These are phyloP conservation scores for Motacilla tschutschensis DNA, from an alignment of 2,113 vertebrate species.

Conservation along the genomic window DNA sequence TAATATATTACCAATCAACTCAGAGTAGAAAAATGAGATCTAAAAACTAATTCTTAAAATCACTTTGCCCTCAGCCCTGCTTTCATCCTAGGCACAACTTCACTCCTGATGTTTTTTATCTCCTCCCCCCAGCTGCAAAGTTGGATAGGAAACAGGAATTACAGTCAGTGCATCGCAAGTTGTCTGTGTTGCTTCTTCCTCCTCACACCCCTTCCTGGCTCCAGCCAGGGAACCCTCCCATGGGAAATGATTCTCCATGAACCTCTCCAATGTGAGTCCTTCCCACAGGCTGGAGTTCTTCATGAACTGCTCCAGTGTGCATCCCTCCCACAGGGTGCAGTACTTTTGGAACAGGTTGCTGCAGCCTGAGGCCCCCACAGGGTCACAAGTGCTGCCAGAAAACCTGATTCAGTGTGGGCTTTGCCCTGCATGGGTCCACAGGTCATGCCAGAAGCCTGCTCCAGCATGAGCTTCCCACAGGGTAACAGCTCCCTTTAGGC, in stretches of 20 bases:
- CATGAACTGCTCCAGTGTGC: neutral
- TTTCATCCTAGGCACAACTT: neutral
- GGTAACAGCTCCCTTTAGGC: neutral
- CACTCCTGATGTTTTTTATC: neutral
- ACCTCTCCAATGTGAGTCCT: neutral
- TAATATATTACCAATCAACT: neutral
- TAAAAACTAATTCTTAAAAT: neutral
- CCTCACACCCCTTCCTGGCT: neutral
- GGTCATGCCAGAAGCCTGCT: neutral
- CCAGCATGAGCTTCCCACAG: neutral
- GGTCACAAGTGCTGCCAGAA: neutral
- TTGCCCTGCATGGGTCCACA: neutral
- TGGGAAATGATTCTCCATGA: neutral
- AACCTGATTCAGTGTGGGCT: neutral
- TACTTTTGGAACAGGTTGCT: neutral
- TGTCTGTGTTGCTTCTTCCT: neutral
- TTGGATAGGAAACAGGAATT: neutral
- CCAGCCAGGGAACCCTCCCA: fast-evolving
- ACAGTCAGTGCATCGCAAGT: neutral
- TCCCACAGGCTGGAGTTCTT: neutral
- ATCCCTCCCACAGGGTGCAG: neutral
- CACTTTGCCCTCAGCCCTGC: neutral
- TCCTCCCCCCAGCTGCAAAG: neutral
- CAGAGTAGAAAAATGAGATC: neutral
- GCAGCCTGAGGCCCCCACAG: neutral